phyloP scores from a whole-genome alignment of 2,797 vertebrate genomes.

The Sebastes baramenuke region DNA sequence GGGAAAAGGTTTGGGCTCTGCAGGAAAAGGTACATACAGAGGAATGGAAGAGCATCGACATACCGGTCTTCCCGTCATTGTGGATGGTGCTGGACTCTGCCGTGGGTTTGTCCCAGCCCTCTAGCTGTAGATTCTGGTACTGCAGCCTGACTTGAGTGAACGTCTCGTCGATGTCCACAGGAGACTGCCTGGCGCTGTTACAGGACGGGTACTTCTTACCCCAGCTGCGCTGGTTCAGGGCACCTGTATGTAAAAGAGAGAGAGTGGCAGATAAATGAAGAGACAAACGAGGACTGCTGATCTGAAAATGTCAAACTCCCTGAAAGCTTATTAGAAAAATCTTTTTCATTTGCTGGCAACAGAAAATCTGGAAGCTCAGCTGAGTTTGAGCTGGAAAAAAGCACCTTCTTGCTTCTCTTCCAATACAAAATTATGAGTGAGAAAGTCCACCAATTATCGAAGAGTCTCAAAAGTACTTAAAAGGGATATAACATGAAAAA shows the following conservation, averaged over 20 bases:
- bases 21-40: accelerated
- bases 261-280: background rate
- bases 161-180: slow-evolving; percentile 94
- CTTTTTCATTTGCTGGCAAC: too few species aligned
- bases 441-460: too few species aligned
- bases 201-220: slow-evolving; percentile 91
- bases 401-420: accelerated
- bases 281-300: background rate
- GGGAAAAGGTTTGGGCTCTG: background rate
- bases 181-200: slow-evolving; percentile 91
- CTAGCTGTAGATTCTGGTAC: slow-evolving; percentile 91
- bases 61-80: slow-evolving; percentile 96
- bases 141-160: slow-evolving; percentile 93
- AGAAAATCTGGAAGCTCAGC: background rate
- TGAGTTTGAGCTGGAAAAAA: background rate
- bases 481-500: too few species aligned
- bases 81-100: slow-evolving; percentile 81
- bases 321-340: too few species aligned
- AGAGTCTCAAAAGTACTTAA: too few species aligned
- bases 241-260: slow-evolving; percentile 76
- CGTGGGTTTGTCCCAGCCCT: slow-evolving; percentile 84
- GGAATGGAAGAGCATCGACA: background rate
- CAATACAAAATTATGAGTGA: background rate
- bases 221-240: slow-evolving; percentile 91
- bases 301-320: too few species aligned